Evolutionary conservation across 2,888 invertebrate genomes (phyloP), one percentile per base, ranked within the genome.

Genomic region (Girardia tigrina): DNA sequence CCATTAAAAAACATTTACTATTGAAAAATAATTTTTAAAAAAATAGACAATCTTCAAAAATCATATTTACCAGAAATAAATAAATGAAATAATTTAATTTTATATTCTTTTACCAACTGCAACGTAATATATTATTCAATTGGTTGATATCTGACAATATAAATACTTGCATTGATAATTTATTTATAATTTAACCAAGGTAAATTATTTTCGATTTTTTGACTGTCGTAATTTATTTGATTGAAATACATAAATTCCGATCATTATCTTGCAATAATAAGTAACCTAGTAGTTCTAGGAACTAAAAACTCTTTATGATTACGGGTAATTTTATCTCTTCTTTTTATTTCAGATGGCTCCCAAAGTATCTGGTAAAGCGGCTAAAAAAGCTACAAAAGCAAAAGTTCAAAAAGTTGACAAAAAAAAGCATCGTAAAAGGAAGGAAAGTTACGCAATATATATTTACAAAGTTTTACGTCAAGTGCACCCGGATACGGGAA

Each of bases 401-500:
- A 75, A 75, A 29, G 75, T 29, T 2, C 75, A 75, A 28, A 75
- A 75, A 75, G 28, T 28, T 12, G 77, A 76, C 23, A 76, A 76
- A 29, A 76, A 76, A 71, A 76, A 36, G 26, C 77, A 76, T 77
- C 36, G 75, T 26, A 76, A 71, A 42, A 76, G 77, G 71, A 76
- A 76, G 29, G 77, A 76, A 29, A 71, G 71, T 29, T 76, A 77
- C 70, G 76, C 36, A 29, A 76, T 76, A 12, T 76, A 76, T 70
- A 76, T 76, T 70, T 76, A 76, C 26, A 76, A 76, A 36, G 77
- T 76, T 6, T 75, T 78, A 72, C 76, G 76, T 27, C 78, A 78
- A 70, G 78, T 78, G 0, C 87, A 88, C 78, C 87, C 88, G 0
- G 88, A 89, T 81, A 85, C 88, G 56, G 88, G 89, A 0, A 88